Evolutionary conservation across 2,113 vertebrate species (phyloP), one percentile per base, ranked within the genome.

Genomic region (Balaeniceps rex): DNA sequence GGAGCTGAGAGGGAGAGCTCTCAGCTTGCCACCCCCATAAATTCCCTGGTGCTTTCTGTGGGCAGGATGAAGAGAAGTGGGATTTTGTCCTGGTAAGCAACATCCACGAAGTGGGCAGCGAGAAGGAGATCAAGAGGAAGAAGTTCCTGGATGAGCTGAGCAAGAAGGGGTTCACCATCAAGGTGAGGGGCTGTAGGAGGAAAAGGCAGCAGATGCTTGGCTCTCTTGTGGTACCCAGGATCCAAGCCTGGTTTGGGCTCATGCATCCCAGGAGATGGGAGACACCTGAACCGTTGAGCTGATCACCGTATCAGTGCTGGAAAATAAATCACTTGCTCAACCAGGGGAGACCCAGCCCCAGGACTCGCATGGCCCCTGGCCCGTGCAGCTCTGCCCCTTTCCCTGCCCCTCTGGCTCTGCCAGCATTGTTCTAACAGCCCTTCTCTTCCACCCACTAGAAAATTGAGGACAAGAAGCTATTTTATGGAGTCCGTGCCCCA

Each of bases 81-180:
- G 99, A 99, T 89, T 99, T 98, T 1, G 93, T 99, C 36, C 97
- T 99, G 8, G 99, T 99, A 58, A 98, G 98, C 0, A 36, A 98
- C 23, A 87, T 76, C 18, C 68, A 92, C 0, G 64, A 97, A 8
- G 68, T 87, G 46, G 83, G 85, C 42, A 75, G 70, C 0, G 14
- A 47, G 19, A 96, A 97, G 46, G 89, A 85, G 51, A 34, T 33
- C 40, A 98, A 96, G 96, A 98, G 98, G 87, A 79, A n/a, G n/a
- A 97, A 85, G n/a, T 99, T 99, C 75, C 97, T 99, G 55, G 49
- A 95, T 0, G 87, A 98, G 75, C 97, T 99, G 14, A 18, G 91
- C 71, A 93, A 66, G 42, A 99, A 98, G 69, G 98, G 98, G 7
- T 98, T 99, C 57, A 61, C 11, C 4, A 94, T 98, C 82, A 98